phyloP scores from a whole-genome alignment of 2,888 invertebrate species.

The Diplazon laetatorius region DNA sequence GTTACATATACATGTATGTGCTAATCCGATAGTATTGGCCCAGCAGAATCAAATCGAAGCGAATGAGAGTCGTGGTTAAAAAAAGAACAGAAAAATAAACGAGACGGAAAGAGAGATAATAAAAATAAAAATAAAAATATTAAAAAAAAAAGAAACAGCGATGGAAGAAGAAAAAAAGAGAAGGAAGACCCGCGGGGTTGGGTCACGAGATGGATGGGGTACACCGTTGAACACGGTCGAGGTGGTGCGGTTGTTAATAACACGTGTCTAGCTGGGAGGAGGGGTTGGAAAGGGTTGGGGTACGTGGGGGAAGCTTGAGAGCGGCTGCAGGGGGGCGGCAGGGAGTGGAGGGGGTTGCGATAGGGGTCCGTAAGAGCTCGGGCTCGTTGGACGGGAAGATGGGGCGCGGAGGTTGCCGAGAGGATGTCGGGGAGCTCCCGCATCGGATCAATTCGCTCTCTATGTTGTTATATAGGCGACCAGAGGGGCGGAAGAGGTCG shows the following conservation, averaged over 20 bases:
- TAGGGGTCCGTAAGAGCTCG: conserved; percentile 44
- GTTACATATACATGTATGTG: no score
- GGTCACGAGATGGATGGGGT: conserved; percentile 21
- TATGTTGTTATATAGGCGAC: conserved; percentile 67
- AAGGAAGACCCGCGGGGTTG: conserved; percentile 30
- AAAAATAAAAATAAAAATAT: no score
- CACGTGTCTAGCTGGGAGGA: no score
- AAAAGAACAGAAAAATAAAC: no score
- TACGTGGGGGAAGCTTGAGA: no score
- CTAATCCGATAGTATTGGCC: no score
- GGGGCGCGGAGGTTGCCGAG: conserved; percentile 32
- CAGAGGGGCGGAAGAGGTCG: no score
- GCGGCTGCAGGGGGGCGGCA: no score
- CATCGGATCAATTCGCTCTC: conserved; percentile 78
- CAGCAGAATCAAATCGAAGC: no score
- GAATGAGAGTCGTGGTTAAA: no score
- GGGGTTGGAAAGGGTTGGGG: no score
- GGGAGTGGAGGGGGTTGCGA: conserved; percentile 63
- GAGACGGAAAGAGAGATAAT: no score
- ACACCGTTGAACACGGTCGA: conserved; percentile 12
- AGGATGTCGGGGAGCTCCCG: conserved; percentile 59
- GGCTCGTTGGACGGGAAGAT: conserved; percentile 50
- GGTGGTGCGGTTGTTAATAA: conserved; percentile 12
- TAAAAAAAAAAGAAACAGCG: neutral
- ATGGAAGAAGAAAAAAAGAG: conserved; percentile 10